These are phyloP conservation scores for Potamilus streckersoni DNA, from an alignment of 1,140 invertebrate genomes.

Conservation along the genomic window DNA sequence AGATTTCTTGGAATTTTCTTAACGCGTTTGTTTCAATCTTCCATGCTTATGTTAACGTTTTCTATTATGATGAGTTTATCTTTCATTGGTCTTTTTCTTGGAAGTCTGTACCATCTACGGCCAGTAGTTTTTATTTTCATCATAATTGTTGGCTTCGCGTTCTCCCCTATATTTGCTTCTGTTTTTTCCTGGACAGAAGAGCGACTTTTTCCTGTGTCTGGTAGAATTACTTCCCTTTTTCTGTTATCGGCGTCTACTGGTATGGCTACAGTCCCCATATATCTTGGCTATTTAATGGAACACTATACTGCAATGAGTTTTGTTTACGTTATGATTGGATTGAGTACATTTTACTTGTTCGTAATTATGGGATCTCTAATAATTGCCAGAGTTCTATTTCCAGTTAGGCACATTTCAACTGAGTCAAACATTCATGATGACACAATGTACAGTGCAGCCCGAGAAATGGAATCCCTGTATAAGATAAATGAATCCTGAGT, in stretches of 20 bases:
- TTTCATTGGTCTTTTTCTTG: slow-evolving; percentile 36
- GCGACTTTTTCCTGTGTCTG: slow-evolving; percentile 10
- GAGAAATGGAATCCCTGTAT: too few relatives aligned
- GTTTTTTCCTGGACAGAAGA: slow-evolving; percentile 22
- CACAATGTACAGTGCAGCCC: too few relatives aligned
- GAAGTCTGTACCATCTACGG: neutral
- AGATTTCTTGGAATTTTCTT: slow-evolving; percentile 44
- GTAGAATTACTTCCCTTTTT: slow-evolving; percentile 14
- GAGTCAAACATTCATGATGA: too few relatives aligned
- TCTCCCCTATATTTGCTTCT: slow-evolving; percentile 22
- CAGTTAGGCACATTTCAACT: too few relatives aligned
- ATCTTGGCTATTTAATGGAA: slow-evolving; percentile 30
- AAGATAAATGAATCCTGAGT: too few relatives aligned
- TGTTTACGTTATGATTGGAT: slow-evolving; percentile 12
- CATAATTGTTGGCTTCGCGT: slow-evolving; percentile 15
- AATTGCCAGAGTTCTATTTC: too few relatives aligned
- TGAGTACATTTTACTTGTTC: slow-evolving; percentile 1
- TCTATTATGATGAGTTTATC: slow-evolving; percentile 22
- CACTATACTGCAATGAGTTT: slow-evolving; percentile 24
- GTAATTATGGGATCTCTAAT: neutral
- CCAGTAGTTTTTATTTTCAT: slow-evolving; percentile 20
- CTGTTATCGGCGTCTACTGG: slow-evolving; percentile 10
- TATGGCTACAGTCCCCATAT: neutral
- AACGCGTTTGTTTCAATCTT: slow-evolving; percentile 26
- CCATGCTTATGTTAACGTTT: slow-evolving; percentile 33